phyloP scores from a whole-genome alignment of 2,113 vertebrate species.

The Austrofundulus limnaeus region DNA sequence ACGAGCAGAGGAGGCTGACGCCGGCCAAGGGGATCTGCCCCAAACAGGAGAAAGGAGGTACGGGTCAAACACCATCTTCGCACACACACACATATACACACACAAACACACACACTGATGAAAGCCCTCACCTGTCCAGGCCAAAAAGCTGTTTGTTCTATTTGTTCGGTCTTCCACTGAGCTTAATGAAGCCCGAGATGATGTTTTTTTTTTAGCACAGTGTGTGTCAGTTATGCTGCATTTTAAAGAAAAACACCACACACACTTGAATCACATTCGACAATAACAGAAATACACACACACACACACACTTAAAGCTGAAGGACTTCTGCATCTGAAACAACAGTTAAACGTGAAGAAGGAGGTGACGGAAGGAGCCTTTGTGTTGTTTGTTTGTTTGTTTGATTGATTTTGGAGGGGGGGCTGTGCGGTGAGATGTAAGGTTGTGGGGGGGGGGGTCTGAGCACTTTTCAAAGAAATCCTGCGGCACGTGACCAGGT shows the following conservation, averaged over 20 bases:
- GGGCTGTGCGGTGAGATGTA: not conserved
- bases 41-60: conserved; percentile 91
- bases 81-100: conserved; percentile 15
- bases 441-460: conserved; percentile 17
- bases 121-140: conserved; percentile 59
- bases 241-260: conserved; percentile 59
- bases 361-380: conserved; percentile 71
- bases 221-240: conserved; percentile 46
- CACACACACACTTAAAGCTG: conserved; percentile 39
- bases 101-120: conserved; percentile 15
- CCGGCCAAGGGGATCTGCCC: conserved; percentile 98
- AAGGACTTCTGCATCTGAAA: conserved; percentile 75
- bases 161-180: conserved; percentile 74
- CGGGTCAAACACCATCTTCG: conserved; percentile 1
- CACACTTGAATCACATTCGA: not conserved
- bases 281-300: not conserved
- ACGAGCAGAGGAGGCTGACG: conserved; percentile 88
- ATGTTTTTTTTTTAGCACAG: conserved; percentile 77
- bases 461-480: conserved; percentile 69
- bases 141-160: conserved; percentile 71
- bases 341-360: conserved; percentile 69
- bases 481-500: conserved; percentile 66
- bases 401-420: conserved; percentile 4
- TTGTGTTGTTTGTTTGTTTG: conserved; percentile 16
- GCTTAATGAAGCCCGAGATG: conserved; percentile 73